Conservation (phyloP, 2,113 vertebrate species). For the Pavo muticus region DNA sequence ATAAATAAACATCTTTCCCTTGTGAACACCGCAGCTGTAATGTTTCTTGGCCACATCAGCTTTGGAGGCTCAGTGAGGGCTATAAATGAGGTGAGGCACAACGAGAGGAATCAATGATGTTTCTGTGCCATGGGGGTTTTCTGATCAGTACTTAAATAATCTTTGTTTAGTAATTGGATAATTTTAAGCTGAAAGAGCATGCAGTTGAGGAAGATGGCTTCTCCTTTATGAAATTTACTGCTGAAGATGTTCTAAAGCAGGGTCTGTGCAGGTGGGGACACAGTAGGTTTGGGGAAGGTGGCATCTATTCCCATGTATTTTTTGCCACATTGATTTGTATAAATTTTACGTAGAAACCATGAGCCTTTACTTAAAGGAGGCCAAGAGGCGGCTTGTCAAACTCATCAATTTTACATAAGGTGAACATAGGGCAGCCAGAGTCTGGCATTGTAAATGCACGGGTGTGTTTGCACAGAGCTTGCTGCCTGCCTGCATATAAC, state of each 20-base stretch:
- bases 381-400: background rate
- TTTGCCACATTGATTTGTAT: background rate
- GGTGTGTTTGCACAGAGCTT: background rate
- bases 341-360: background rate
- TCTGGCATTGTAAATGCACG: background rate
- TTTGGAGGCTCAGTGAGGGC: background rate
- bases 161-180: background rate
- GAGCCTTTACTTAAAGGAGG: background rate
- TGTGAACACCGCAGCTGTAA: background rate
- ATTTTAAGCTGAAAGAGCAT: background rate
- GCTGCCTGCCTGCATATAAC: background rate
- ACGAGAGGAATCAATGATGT: background rate
- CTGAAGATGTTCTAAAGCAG: background rate
- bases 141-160: conserved; percentile 21
- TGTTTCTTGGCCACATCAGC: background rate
- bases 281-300: background rate
- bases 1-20: background rate
- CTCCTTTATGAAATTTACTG: background rate
- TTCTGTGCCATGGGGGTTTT: background rate
- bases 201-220: background rate
- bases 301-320: background rate
- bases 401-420: background rate
- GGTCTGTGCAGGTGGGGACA: background rate
- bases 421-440: background rate
- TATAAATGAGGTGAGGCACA: background rate